Conservation (phyloP, 1,140 invertebrate species). For the Drosophila ohnishii region DNA sequence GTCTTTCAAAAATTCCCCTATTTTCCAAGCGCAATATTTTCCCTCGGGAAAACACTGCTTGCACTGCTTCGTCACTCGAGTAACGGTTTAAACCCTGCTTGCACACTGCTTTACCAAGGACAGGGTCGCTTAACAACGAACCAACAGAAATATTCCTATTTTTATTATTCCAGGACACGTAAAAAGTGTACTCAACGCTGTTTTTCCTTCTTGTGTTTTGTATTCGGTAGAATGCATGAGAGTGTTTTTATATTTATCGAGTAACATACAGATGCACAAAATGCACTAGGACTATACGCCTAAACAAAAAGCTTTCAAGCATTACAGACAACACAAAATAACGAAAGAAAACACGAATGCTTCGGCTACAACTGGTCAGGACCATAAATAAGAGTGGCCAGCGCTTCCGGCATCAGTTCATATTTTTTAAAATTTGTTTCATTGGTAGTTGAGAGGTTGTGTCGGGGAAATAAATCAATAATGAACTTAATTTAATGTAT, state of each 20-base stretch:
- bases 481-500: constrained; percentile 40
- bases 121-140: constrained; percentile 1
- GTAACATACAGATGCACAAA: constrained; percentile 57
- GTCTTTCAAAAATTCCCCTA: not conserved
- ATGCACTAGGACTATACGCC: constrained; percentile 48
- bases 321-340: constrained; percentile 40
- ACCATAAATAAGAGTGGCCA: constrained; percentile 51
- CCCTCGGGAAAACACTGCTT: not conserved
- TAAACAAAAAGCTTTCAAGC: constrained; percentile 62
- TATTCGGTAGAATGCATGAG: constrained; percentile 17
- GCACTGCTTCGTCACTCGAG: not conserved
- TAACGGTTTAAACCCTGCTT: not conserved
- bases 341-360: constrained; percentile 30
- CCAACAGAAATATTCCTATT: not conserved
- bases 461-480: constrained; percentile 46
- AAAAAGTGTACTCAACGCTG: not conserved
- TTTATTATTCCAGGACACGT: not conserved
- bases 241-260: constrained; percentile 34
- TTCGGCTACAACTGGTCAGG: constrained; percentile 41
- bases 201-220: constrained; percentile 7
- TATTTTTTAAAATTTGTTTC: constrained; percentile 15
- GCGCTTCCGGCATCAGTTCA: constrained; percentile 33
- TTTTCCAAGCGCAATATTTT: not conserved
- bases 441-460: constrained; percentile 27
- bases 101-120: not conserved